phyloP scores from a whole-genome alignment of 2,113 vertebrate genomes.

The Petromus typicus region DNA sequence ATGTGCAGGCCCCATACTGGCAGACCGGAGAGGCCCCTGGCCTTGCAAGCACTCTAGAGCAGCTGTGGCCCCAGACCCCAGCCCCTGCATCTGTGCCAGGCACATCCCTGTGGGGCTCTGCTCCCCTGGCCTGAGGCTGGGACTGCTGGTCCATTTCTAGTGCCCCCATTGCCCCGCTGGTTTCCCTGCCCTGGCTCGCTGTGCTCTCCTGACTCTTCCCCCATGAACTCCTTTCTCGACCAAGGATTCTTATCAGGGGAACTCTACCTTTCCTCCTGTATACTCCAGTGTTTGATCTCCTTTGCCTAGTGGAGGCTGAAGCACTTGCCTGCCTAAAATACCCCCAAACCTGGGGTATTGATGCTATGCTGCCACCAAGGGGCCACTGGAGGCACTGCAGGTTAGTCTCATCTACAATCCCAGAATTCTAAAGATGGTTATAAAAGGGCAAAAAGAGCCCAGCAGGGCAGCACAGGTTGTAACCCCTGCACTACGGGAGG shows the following conservation, averaged over 20 bases:
- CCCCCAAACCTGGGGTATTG: fast-evolving
- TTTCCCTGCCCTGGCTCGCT: background rate
- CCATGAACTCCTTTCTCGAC: background rate
- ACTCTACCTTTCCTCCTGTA: background rate
- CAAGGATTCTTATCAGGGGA: too few relatives aligned
- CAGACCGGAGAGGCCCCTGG: fast-evolving
- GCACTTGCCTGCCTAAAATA: fast-evolving
- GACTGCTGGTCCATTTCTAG: background rate
- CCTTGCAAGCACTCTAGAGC: fast-evolving
- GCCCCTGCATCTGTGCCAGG: fast-evolving
- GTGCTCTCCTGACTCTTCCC: fast-evolving
- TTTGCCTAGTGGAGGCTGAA: background rate
- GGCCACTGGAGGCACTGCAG: background rate
- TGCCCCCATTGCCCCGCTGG: background rate
- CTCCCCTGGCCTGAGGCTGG: background rate
- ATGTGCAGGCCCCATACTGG: fast-evolving
- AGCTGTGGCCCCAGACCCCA: background rate
- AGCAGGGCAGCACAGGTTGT: background rate
- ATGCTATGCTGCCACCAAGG: constrained; percentile 51
- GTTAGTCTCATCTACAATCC: fast-evolving
- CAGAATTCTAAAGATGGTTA: fast-evolving
- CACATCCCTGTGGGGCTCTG: fast-evolving
- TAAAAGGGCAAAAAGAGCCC: background rate
- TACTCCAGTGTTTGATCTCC: too few relatives aligned
- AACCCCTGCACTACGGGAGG: background rate